Conservation (phyloP, 1,140 invertebrate species). For the Drosophila kurseongensis region DNA sequence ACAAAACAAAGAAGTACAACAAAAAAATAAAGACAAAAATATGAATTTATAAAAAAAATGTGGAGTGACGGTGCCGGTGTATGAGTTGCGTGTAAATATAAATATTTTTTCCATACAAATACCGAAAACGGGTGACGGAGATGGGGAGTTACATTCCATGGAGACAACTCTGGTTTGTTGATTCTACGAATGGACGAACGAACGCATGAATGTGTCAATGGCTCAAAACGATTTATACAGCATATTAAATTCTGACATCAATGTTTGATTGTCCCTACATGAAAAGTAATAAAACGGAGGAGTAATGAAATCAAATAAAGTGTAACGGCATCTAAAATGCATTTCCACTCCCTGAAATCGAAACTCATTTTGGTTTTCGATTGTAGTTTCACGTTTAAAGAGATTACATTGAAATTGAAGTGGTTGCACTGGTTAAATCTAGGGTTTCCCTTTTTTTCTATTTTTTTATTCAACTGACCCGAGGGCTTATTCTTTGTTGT, state of each 20-base stretch:
- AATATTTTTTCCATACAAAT: slow-evolving; percentile 66
- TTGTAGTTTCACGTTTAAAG: slow-evolving; percentile 78
- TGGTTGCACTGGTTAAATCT: slow-evolving; percentile 46
- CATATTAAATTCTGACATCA: slow-evolving; percentile 83
- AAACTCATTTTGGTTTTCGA: slow-evolving; percentile 71
- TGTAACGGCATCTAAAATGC: slow-evolving; percentile 61
- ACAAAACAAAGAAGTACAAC: slow-evolving; percentile 58
- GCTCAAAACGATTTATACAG: slow-evolving; percentile 83
- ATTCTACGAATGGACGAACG: slow-evolving; percentile 59
- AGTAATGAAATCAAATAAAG: slow-evolving; percentile 39
- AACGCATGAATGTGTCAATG: slow-evolving; percentile 81
- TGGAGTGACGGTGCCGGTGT: slow-evolving; percentile 28
- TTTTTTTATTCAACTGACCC: slow-evolving; percentile 44
- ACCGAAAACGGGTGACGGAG: slow-evolving; percentile 9
- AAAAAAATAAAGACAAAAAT: slow-evolving; percentile 30
- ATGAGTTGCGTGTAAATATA: slow-evolving; percentile 73
- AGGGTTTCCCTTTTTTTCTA: slow-evolving; percentile 14
- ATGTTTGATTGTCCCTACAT: slow-evolving; percentile 71
- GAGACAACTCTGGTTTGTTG: slow-evolving; percentile 47
- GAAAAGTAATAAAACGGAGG: slow-evolving; percentile 38
- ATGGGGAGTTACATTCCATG: slow-evolving; percentile 32
- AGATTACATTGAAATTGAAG: slow-evolving; percentile 80
- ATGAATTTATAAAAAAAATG: slow-evolving; percentile 8
- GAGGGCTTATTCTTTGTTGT: slow-evolving; percentile 43
- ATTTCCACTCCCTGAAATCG: slow-evolving; percentile 61